A percentile compares a stretch with the other conserved stretches of the same genome.
Conservation (phyloP, 1,140 invertebrate species). For the Pseudomyrmex dendroicus region DNA sequence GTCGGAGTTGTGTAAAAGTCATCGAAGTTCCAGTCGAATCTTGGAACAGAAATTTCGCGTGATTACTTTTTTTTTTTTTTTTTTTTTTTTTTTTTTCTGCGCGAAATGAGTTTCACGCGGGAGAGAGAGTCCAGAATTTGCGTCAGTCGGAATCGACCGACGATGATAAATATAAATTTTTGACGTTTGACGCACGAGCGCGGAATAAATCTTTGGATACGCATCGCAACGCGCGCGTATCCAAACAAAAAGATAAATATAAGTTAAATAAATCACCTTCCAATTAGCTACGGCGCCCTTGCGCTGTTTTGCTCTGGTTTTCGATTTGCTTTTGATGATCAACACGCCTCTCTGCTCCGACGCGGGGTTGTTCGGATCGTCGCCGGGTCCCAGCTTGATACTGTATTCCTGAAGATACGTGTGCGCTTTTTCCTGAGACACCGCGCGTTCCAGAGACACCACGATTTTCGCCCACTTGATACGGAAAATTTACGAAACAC, state of each 20-base stretch:
- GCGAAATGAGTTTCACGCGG: conserved; percentile 1
- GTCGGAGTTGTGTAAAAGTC: too few relatives aligned
- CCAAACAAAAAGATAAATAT: conserved; percentile 4
- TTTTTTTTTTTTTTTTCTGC: background rate
- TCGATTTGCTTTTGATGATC: conserved; percentile 98
- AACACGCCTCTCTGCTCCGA: conserved; percentile 96
- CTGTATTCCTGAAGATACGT: conserved; percentile 97
- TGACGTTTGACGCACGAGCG: conserved; percentile 41
- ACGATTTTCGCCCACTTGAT: conserved; percentile 98
- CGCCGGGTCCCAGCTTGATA: conserved; percentile 94
- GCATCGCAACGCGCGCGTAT: conserved; percentile 8
- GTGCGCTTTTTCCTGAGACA: conserved; percentile 94
- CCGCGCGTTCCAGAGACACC: conserved; percentile 96
- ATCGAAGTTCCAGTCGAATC: too few relatives aligned
- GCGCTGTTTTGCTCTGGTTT: conserved; percentile 97
- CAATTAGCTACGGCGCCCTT: conserved; percentile 98
- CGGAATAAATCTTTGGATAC: conserved; percentile 48
- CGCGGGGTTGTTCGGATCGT: conserved; percentile 88
- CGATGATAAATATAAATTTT: conserved; percentile 57
- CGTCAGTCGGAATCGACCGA: conserved; percentile 47
- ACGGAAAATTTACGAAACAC: background rate
- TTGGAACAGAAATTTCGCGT: conserved; percentile 10
- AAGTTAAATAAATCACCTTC: conserved; percentile 90
- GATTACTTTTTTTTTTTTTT: background rate
- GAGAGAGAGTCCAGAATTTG: conserved; percentile 13